These are phyloP conservation scores for Parus major DNA, from an alignment of 2,113 vertebrate species.

Conservation along the genomic window DNA sequence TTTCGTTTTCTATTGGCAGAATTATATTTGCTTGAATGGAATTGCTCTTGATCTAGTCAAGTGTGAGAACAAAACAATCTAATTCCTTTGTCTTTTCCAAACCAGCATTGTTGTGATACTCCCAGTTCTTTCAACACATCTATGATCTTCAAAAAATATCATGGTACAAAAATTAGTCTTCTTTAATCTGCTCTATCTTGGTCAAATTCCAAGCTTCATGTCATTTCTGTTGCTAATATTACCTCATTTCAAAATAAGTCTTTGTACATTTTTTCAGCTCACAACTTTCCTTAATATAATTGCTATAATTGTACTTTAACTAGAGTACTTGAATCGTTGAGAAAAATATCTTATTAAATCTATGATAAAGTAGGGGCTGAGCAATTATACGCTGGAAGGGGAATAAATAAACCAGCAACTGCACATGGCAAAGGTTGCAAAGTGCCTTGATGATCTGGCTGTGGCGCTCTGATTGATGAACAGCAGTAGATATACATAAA, in stretches of 20 bases:
- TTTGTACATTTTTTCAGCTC: slow-evolving; percentile 23
- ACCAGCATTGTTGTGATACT: background rate
- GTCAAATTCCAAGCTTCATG: background rate
- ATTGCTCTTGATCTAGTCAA: background rate
- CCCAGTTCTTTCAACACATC: background rate
- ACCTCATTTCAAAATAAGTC: slow-evolving; percentile 12
- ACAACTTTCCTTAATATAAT: slow-evolving; percentile 11
- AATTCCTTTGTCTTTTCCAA: background rate
- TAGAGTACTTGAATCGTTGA: background rate
- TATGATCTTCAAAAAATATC: background rate
- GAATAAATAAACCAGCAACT: background rate
- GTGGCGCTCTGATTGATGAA: slow-evolving; percentile 14
- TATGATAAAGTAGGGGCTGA: background rate
- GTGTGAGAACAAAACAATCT: background rate
- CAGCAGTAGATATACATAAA: background rate
- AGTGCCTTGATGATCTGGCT: slow-evolving; percentile 9
- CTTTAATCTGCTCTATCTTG: background rate
- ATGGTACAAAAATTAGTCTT: background rate
- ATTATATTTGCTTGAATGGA: background rate
- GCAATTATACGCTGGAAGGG: background rate
- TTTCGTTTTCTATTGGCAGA: background rate
- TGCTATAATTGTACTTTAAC: background rate
- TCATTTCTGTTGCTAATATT: slow-evolving; percentile 27
- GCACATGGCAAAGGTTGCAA: background rate
- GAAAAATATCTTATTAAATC: slow-evolving; percentile 23